These are phyloP conservation scores for Typhlichthys eigenmanni DNA, from an alignment of 2,797 vertebrate species.

Conservation along the genomic window DNA sequence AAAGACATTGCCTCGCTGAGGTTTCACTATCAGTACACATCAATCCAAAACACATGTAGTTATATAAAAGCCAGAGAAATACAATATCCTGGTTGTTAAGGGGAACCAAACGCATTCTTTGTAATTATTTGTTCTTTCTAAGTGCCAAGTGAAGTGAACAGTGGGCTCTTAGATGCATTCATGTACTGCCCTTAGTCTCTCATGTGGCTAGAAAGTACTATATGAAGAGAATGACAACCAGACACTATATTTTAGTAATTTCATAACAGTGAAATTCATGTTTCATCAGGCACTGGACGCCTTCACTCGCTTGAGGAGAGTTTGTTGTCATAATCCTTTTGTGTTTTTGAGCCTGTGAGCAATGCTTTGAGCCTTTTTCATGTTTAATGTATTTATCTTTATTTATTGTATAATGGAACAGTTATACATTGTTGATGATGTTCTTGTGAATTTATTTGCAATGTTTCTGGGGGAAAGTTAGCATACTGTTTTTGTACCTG, in stretches of 20 bases:
- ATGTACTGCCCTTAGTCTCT: conserved; percentile 31
- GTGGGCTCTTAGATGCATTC: conserved; percentile 49
- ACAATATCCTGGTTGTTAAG: conserved; percentile 10
- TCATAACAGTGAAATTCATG: conserved; percentile 1
- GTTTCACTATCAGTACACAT: conserved; percentile 32
- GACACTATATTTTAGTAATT: conserved; percentile 13
- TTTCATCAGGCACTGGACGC: conserved; percentile 29
- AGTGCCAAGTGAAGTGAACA: conserved; percentile 61
- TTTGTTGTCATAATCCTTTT: conserved; percentile 18
- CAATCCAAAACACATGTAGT: conserved; percentile 7
- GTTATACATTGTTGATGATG: neutral
- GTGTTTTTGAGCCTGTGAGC: conserved; percentile 23
- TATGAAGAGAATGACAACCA: neutral
- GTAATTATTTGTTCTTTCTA: conserved; percentile 42
- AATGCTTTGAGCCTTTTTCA: conserved; percentile 44
- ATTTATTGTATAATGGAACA: conserved; percentile 13
- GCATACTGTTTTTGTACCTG: conserved; percentile 23
- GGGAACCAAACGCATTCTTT: conserved; percentile 32
- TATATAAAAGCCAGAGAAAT: conserved; percentile 4
- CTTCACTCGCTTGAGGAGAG: conserved; percentile 16
- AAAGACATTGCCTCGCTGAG: neutral
- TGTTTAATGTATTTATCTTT: conserved; percentile 25
- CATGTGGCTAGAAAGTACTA: conserved; percentile 16
- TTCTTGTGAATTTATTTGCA: neutral
- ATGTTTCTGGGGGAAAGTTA: neutral